Evolutionary conservation across 2,888 invertebrate genomes (phyloP).

Genomic region (Carterocephalus palaemon): DNA sequence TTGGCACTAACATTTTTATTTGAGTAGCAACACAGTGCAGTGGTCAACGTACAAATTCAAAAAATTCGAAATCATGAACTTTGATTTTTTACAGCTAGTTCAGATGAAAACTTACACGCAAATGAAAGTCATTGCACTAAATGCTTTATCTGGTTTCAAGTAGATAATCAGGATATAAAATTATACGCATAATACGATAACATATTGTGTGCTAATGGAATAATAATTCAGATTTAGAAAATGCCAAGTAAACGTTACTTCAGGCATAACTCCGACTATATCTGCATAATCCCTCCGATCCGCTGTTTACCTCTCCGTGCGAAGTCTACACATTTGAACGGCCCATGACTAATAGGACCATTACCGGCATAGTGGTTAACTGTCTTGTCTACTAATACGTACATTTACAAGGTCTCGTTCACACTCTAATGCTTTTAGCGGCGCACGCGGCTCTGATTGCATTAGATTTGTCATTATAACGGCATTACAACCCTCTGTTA

Average conservation of each 20-base stretch:
- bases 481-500: constrained; percentile 26
- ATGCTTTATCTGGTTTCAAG: no score
- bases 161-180: not conserved
- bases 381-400: constrained; percentile 36
- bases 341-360: constrained; percentile 36
- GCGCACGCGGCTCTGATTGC: constrained; percentile 30
- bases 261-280: not conserved
- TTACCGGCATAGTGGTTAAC: constrained; percentile 37
- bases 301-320: constrained; percentile 16
- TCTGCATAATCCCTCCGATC: constrained; percentile 14
- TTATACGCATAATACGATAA: not conserved
- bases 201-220: not conserved
- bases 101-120: no score
- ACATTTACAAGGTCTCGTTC: constrained; percentile 37
- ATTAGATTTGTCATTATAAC: constrained; percentile 40
- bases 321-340: constrained; percentile 21
- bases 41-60: no score
- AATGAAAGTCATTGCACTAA: no score
- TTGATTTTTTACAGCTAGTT: no score
- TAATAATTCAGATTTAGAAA: constrained; percentile 3
- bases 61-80: no score
- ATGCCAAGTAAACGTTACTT: not conserved
- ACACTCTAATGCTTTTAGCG: constrained; percentile 27
- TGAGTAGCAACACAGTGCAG: no score
- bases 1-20: no score